Percentiles rank a stretch among this genome's conserved stretches.
phyloP scores from a whole-genome alignment of 2,113 vertebrate species.

The Emberiza fucata region DNA sequence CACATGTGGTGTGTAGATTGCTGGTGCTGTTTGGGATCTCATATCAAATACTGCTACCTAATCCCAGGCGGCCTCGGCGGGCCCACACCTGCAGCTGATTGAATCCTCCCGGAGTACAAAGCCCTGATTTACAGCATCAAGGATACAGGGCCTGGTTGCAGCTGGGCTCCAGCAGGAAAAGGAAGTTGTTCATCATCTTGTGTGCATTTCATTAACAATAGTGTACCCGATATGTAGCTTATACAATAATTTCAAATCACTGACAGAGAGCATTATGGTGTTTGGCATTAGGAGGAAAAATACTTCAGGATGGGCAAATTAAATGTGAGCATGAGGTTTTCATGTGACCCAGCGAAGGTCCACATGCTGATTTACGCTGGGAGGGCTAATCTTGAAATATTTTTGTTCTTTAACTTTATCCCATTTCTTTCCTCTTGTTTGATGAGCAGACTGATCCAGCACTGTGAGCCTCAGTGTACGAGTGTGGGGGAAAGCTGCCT shows the following conservation, averaged over 20 bases:
- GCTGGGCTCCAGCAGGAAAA: constrained; percentile 94
- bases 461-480: background rate
- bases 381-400: constrained; percentile 56
- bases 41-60: constrained; percentile 88
- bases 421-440: constrained; percentile 52
- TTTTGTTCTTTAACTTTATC: constrained; percentile 53
- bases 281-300: constrained; percentile 76
- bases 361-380: constrained; percentile 57
- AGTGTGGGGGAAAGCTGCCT: background rate
- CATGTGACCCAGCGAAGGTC: constrained; percentile 50
- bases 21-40: constrained; percentile 80
- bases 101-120: constrained; percentile 95
- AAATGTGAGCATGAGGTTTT: constrained; percentile 73
- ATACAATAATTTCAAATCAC: constrained; percentile 80
- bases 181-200: constrained; percentile 98
- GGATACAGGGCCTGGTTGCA: constrained; percentile 85
- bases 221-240: constrained; percentile 79
- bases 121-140: constrained; percentile 89
- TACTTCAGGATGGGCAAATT: constrained; percentile 79
- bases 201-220: constrained; percentile 88
- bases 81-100: constrained; percentile 97
- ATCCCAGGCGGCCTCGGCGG: constrained; percentile 81
- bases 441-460: background rate
- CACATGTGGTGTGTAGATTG: constrained; percentile 80
- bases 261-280: constrained; percentile 82